Evolutionary conservation across 2,888 invertebrate species (phyloP).

Genomic region (Shargacucullia verbasci): DNA sequence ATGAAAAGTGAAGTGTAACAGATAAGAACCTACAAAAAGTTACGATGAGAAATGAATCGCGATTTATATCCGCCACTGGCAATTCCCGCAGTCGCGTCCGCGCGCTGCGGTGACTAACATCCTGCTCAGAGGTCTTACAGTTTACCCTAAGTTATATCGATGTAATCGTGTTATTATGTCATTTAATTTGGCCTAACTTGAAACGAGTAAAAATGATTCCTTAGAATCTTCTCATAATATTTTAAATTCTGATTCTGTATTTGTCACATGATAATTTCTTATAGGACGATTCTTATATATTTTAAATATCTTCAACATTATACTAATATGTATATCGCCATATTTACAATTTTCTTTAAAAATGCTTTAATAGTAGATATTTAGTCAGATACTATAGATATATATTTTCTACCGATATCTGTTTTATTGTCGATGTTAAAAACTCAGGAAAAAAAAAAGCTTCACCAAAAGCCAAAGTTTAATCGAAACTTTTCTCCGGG

Average conservation of each 20-base stretch:
- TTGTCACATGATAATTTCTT: too few relatives aligned
- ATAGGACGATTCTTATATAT: too few relatives aligned
- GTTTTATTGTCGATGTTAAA: slow-evolving; percentile 54
- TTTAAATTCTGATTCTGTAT: too few relatives aligned
- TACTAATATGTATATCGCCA: too few relatives aligned
- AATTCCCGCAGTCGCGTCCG: slow-evolving; percentile 68
- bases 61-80: slow-evolving; percentile 86
- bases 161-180: slow-evolving; percentile 8
- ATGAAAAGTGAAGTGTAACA: slow-evolving; percentile 90
- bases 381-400: too few relatives aligned
- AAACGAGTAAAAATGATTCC: too few relatives aligned
- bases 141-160: slow-evolving; percentile 18
- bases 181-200: too few relatives aligned
- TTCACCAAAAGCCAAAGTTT: slow-evolving; percentile 76
- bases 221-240: too few relatives aligned
- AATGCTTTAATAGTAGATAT: too few relatives aligned
- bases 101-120: slow-evolving; percentile 15
- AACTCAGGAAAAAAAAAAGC: slow-evolving; percentile 59
- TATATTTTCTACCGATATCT: slow-evolving; percentile 5
- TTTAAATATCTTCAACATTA: too few relatives aligned
- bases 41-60: slow-evolving; percentile 90
- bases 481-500: slow-evolving; percentile 87
- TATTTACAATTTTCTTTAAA: too few relatives aligned
- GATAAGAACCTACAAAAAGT: slow-evolving; percentile 90
- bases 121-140: slow-evolving; percentile 22